Base-by-base conservation (phyloP, 2,888 invertebrate genomes). In the Nebria brevicollis region DNA sequence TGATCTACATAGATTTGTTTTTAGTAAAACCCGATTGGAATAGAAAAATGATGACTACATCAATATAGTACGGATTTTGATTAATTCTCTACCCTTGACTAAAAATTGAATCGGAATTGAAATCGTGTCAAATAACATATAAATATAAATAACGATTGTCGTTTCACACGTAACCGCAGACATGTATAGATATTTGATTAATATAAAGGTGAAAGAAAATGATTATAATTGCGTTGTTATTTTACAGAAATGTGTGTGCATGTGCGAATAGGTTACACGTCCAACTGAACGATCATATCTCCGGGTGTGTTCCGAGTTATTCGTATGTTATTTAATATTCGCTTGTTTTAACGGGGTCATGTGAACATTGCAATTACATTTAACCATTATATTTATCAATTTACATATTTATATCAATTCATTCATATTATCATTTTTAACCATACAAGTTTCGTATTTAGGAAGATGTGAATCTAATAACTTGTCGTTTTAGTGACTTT, bases 161-260 rank as follows among this genome's bases (percentile, higher is more conserved):
- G 20, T 70, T 25, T 70, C 25, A 70, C 70, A 70, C 25, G 70
- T 70, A 70, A 26, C 54, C 54, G 13, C 54, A 54, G 7, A 54
- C 11, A 54, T 13, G 10, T 65, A 34, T 65, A 76, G 65, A 76
- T 76, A 65, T 79, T 64, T 82, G 82, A 83, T 83, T 83, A 82
- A 83, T 79, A 77, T 82, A 82, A 82, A 82, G 83, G 81, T 80
- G 78, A 70, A 83, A 66, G 77, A 82, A 82, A 77, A 83, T 82
- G 75, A 83, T 82, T 77, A 81, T 81, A 81, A 82, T 80, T 82
- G 82, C 79, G 76, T 79, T 78, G 73, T 82, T 82, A 83, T 83
- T 83, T 80, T 64, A 82, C 83, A 84, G 1, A 25, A 20, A 25
- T 25, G 20, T 26, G 20, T 20, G 11, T 15, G 26, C 43, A 75